Evolutionary conservation across 2,113 vertebrate species (phyloP), one percentile per base, ranked within the genome.

Genomic region (Cyprinodon variegatus): DNA sequence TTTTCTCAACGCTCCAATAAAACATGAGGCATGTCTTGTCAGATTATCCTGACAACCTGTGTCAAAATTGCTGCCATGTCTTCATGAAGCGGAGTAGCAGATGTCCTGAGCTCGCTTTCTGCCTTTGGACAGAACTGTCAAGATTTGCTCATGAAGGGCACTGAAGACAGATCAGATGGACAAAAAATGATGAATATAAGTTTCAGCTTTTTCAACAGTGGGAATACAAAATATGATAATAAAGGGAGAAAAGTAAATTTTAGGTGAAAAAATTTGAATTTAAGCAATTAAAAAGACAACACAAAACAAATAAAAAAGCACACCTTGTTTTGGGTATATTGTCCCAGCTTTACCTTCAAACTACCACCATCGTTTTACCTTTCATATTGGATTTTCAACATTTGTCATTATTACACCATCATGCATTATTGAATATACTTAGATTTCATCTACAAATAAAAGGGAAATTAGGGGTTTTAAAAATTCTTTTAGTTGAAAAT

Each of bases 111-210:
- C 89, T 92, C 79, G 86, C 86, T 83, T 92, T 85, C 78, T 79
- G 94, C 91, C 92, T 95, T 93, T 94, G 94, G 95, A 94, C 94
- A 93, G 92, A 91, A 89, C 92, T 83, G 93, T 90, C 86, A 90
- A 87, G 89, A 87, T 94, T 85, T 94, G 86, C 91, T 91, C 11
- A 9, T 93, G 92, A 94, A 90, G 93, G 93, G 93, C 93, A 62
- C 72, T 13, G 79, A 82, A 83, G 86, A 85, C 81, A 74, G 77
- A 45, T 1, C 46, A 61, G 80, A 86, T 70, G 72, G 75, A 90
- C 29, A 29, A 79, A 76, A 76, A 82, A 82, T 68, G 57, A 81
- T 83, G 82, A 75, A 71, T 76, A 59, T 20, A 40, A 86, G 67
- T 65, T 81, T 84, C 39, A 37, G 43, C 29, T 76, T 63, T 11